Evolutionary conservation across 2,797 vertebrate species (phyloP), one percentile per base, ranked within the genome.

Genomic region (Notolepis coatsorum): DNA sequence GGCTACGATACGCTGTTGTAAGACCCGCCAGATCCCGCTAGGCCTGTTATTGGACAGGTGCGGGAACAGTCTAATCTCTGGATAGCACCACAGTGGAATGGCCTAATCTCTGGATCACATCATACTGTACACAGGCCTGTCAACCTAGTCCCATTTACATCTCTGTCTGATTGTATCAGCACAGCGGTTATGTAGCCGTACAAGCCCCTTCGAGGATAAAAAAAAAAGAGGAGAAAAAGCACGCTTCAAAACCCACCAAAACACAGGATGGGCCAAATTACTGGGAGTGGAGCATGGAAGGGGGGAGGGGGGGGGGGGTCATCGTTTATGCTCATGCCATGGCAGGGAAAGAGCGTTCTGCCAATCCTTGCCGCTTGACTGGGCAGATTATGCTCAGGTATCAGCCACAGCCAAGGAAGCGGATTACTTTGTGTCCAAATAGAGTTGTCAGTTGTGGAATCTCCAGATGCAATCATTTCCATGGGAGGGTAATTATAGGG

Each of bases 381-480:
- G 89, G 81, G 79, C 82, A 90, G 90, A 91, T 93, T 91, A 89
- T 90, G 86, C 86, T 89, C 88, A 92, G 89, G 89, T 92, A 91
- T 91, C 88, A 88, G 82, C 84, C 80, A 61, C 88, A 88, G 83
- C 82, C 75, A 73, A 87, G 84, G 88, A 89, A 91, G 87, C 83
- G 91, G 89, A 92, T 93, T 92, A 92, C 87, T 89, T n/a, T 89
- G 78, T 83, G 84, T 86, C 87, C 88, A 92, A 90, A 92, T 91
- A 89, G 87, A 91, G 89, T 89, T 90, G 90, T 91, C 90, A 89
- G 90, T 93, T 90, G n/a, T 89, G 81, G 87, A 91, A 92, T 91
- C 85, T 90, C 86, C 77, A 89, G 85, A 91, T 87, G 87, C 82
- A 87, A 88, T 91, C 87, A 90, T 90, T 87, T 91, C 84, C 84